Evolutionary conservation across 2,113 vertebrate species (phyloP).

Genomic region (Paedocypris sp.): DNA sequence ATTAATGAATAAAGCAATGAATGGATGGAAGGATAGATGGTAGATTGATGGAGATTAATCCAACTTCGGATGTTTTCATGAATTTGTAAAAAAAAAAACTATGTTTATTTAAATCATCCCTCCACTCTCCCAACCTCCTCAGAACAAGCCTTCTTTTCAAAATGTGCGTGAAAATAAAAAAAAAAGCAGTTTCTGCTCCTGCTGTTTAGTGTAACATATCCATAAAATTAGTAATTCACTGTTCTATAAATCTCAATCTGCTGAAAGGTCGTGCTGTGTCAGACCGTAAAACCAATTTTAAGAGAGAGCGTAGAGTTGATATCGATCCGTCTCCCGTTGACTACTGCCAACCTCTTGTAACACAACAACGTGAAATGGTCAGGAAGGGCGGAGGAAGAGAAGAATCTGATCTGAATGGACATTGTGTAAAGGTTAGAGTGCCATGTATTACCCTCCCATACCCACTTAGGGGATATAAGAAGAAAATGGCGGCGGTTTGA

Average conservation of each 20-base stretch:
- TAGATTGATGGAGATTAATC: too few relatives aligned
- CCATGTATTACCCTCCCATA: conserved; percentile 39
- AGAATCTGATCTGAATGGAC: conserved; percentile 50
- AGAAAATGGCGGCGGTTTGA: background rate
- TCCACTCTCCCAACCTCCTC: too few relatives aligned
- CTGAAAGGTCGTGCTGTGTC: conserved; percentile 7
- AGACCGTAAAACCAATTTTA: conserved; percentile 4
- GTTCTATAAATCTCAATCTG: conserved; percentile 6
- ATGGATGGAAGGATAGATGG: too few relatives aligned
- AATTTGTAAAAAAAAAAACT: too few relatives aligned
- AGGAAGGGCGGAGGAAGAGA: background rate
- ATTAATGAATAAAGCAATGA: too few relatives aligned
- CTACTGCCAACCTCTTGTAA: conserved; percentile 16
- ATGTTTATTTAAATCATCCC: too few relatives aligned
- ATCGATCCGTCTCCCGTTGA: conserved; percentile 20
- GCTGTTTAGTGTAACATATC: background rate
- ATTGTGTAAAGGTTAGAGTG: conserved; percentile 53
- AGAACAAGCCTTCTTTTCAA: too few relatives aligned
- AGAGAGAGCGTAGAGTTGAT: conserved; percentile 19
- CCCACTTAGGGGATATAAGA: background rate
- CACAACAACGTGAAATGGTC: conserved; percentile 11
- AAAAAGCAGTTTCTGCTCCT: background rate
- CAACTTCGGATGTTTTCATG: too few relatives aligned
- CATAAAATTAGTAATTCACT: conserved; percentile 1
- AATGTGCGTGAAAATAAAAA: background rate